Evolutionary conservation across 2,888 invertebrate species (phyloP).

Genomic region (Oxycera nigricornis): DNA sequence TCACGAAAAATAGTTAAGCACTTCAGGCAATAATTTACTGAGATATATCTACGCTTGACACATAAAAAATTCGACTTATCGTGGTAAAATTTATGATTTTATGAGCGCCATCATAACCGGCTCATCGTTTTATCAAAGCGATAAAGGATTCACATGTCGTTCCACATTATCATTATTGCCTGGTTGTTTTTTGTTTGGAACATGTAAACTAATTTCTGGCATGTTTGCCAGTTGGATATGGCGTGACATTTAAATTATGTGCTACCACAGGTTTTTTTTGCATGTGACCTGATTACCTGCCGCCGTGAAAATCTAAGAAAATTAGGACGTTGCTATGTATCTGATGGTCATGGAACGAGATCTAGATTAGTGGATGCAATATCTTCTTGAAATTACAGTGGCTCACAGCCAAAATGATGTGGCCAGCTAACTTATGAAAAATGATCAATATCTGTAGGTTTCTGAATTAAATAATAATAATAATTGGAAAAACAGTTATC

Average conservation of each 20-base stretch:
- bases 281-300: neutral
- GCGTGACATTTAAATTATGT: neutral
- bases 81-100: conserved; percentile 7
- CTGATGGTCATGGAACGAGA: no score
- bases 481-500: no score
- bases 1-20: neutral
- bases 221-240: neutral
- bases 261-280: neutral
- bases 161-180: neutral
- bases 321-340: no score
- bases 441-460: no score
- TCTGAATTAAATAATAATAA: no score
- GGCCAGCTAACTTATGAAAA: no score
- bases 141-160: conserved; percentile 8
- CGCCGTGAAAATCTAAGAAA: no score
- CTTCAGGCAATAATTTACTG: neutral
- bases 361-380: no score
- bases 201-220: neutral
- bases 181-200: neutral
- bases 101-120: neutral
- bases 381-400: no score
- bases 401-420: no score
- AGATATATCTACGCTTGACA: neutral
- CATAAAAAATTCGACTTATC: neutral
- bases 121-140: conserved; percentile 1